These are phyloP conservation scores for Argyrosomus japonicus DNA, from an alignment of 2,113 vertebrate species.

Conservation along the genomic window DNA sequence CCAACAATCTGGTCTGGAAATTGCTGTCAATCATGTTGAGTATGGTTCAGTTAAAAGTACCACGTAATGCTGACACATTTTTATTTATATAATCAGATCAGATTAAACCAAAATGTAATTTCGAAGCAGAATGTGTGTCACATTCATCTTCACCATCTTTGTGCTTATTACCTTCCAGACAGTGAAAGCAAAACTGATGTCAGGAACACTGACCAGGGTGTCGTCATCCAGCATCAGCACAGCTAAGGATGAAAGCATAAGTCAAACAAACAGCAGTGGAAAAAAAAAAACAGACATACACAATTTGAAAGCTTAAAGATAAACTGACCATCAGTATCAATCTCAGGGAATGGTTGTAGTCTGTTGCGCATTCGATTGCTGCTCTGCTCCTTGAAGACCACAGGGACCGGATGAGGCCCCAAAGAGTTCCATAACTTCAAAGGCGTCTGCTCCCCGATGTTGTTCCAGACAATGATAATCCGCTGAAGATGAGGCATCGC, in stretches of 20 bases:
- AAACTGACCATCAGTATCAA: conserved; percentile 89
- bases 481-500: conserved; percentile 89
- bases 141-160: neutral
- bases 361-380: conserved; percentile 93
- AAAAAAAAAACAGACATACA: neutral
- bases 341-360: conserved; percentile 90
- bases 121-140: neutral
- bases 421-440: conserved; percentile 89
- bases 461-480: conserved; percentile 96
- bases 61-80: neutral
- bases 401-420: conserved; percentile 92
- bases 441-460: conserved; percentile 88
- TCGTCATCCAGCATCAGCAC: conserved; percentile 97
- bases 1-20: conserved; percentile 96
- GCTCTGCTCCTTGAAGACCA: conserved; percentile 91
- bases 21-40: conserved; percentile 83
- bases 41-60: neutral
- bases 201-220: conserved; percentile 91
- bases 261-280: neutral
- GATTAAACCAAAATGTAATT: neutral
- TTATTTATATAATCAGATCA: neutral
- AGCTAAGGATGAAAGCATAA: conserved; percentile 76
- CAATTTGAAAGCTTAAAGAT: neutral
- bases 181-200: conserved; percentile 94
- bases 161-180: conserved; percentile 92